Conservation (phyloP, 2,888 invertebrate species). For the Tipula vernalis region DNA sequence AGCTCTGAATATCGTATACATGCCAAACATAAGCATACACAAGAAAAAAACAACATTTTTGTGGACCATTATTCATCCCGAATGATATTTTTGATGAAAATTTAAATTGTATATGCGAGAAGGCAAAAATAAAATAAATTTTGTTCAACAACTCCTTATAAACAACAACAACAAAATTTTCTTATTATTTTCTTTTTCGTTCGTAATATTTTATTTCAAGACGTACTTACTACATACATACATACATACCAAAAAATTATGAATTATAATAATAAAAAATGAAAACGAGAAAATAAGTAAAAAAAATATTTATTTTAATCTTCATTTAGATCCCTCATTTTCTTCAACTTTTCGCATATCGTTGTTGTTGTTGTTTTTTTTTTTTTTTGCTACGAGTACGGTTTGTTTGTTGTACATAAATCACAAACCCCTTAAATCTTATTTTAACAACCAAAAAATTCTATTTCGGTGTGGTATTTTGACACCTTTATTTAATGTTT, state of each 20-base stretch:
- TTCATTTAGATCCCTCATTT: conserved; percentile 4
- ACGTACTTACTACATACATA: neutral
- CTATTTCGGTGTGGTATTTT: neutral
- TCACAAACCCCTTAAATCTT: neutral
- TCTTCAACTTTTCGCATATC: neutral
- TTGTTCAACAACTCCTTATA: neutral
- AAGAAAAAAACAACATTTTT: neutral
- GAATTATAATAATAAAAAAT: neutral
- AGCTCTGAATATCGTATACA: neutral
- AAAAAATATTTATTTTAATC: neutral
- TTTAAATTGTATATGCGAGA: neutral
- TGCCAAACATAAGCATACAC: neutral
- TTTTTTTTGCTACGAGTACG: neutral
- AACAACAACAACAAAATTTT: neutral
- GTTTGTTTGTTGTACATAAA: neutral
- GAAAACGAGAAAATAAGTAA: neutral
- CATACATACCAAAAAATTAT: neutral
- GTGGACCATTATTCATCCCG: neutral
- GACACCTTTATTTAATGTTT: conserved; percentile 4
- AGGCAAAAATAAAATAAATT: neutral
- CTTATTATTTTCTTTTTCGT: neutral
- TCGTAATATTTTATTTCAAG: neutral
- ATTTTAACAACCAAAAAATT: conserved; percentile 4
- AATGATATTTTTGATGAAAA: neutral
- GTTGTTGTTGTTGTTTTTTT: neutral